A percentile compares a stretch with the other conserved stretches of the same genome.
Conservation (phyloP, 2,113 vertebrate genomes). For the Cyprinodon variegatus region DNA sequence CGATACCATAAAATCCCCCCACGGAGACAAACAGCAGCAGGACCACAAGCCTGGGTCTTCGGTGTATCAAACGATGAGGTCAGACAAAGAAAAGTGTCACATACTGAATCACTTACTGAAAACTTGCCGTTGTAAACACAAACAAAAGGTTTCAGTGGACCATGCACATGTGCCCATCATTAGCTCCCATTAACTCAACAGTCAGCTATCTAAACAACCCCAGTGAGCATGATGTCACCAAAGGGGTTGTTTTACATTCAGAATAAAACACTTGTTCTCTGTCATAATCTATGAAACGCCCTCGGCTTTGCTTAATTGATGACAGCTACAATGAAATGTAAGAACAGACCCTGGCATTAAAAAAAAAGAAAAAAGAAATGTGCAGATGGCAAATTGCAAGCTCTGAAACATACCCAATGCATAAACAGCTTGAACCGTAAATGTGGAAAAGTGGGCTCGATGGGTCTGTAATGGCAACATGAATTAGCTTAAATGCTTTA, state of each 20-base stretch:
- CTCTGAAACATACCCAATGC: not conserved
- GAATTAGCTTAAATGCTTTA: not conserved
- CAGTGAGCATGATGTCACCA: constrained; percentile 34
- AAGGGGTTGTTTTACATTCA: constrained; percentile 25
- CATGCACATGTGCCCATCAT: constrained; percentile 25
- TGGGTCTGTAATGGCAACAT: not conserved
- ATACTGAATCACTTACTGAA: constrained; percentile 41
- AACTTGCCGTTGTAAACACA: constrained; percentile 34
- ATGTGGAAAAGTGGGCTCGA: not conserved
- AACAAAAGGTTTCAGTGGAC: constrained; percentile 25
- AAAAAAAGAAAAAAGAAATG: not conserved
- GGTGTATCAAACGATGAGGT: constrained; percentile 54
- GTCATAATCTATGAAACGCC: constrained; percentile 25
- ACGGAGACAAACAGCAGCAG: constrained; percentile 62
- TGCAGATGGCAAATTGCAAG: constrained; percentile 7
- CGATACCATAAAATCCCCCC: constrained; percentile 35
- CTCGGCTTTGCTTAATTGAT: not conserved
- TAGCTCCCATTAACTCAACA: constrained; percentile 10
- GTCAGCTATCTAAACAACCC: constrained; percentile 25
- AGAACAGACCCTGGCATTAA: not conserved
- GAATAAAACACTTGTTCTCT: constrained; percentile 14
- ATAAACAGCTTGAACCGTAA: not conserved
- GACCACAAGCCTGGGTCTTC: constrained; percentile 42
- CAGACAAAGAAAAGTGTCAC: constrained; percentile 48
- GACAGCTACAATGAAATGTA: not conserved